phyloP scores from a whole-genome alignment of 1,140 invertebrate genomes.

The Lithobius niger region DNA sequence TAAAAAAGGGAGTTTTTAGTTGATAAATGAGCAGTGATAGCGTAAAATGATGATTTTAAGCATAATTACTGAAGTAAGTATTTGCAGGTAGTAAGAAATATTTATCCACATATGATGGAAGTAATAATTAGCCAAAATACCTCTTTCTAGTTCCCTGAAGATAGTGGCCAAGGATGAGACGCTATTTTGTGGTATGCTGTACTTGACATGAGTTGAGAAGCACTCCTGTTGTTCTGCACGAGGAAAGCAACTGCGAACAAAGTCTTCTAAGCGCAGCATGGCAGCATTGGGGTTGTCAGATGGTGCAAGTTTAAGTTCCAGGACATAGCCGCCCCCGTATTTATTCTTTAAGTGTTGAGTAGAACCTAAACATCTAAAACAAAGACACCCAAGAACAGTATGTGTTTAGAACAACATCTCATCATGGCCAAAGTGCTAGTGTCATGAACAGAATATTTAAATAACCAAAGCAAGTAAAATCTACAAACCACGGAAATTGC shows the following conservation, averaged over 20 bases:
- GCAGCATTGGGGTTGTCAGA: slow-evolving; percentile 28
- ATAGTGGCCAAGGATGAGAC: slow-evolving; percentile 59
- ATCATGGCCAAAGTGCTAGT: neutral
- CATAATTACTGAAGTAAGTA: too few species aligned
- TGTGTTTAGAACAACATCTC: neutral
- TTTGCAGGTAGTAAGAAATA: too few species aligned
- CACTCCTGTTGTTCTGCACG: slow-evolving; percentile 54
- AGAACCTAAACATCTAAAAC: slow-evolving; percentile 52
- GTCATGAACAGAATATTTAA: neutral
- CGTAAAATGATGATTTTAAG: too few species aligned
- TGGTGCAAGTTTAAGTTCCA: slow-evolving; percentile 60
- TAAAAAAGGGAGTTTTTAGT: too few species aligned
- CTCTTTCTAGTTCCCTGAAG: slow-evolving; percentile 62
- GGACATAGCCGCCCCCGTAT: slow-evolving; percentile 62
- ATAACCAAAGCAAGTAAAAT: neutral
- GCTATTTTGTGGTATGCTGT: slow-evolving; percentile 58
- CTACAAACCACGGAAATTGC: neutral
- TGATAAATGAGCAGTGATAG: too few species aligned
- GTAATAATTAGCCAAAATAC: too few species aligned
- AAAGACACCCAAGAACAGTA: too few species aligned
- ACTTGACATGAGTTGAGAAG: slow-evolving; percentile 64
- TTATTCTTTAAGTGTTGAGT: slow-evolving; percentile 68
- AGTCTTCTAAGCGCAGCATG: slow-evolving; percentile 28
- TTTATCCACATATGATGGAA: too few species aligned
- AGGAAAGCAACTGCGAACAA: slow-evolving; percentile 52